Conservation (phyloP, 2,113 vertebrate species). For the Conger conger region DNA sequence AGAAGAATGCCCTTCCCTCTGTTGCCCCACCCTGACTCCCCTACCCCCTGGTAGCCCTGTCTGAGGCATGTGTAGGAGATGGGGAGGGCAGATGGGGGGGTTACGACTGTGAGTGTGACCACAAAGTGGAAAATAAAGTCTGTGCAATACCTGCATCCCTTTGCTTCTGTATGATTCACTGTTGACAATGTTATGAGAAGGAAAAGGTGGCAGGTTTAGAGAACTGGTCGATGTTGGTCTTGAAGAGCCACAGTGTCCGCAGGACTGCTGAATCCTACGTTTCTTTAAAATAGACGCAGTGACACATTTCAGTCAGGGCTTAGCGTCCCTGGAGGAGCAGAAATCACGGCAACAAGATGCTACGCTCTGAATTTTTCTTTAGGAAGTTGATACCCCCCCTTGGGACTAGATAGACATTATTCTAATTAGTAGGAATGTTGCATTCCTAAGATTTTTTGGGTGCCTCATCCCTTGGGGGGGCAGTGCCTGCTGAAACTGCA, state of each 20-base stretch:
- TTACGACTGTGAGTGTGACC: neutral
- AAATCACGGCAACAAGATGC: too few species aligned
- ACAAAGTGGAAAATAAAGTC: neutral
- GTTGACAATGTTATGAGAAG: neutral
- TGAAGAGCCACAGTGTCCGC: neutral
- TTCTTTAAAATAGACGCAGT: too few species aligned
- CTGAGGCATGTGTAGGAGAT: neutral
- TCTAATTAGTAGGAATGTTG: neutral
- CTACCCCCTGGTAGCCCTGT: neutral
- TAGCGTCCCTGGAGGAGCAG: too few species aligned
- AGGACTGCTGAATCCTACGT: too few species aligned
- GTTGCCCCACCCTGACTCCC: conserved; percentile 10
- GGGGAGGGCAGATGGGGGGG: neutral
- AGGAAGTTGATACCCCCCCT: neutral
- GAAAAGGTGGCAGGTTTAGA: neutral
- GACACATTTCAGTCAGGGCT: too few species aligned
- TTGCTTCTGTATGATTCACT: neutral
- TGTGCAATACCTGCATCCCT: neutral
- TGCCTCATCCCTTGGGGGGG: too few species aligned
- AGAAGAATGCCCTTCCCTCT: neutral
- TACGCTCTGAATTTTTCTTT: neutral
- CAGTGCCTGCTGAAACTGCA: neutral
- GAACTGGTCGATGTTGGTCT: neutral
- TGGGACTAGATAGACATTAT: neutral
- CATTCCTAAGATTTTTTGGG: neutral